phyloP scores from a whole-genome alignment of 2,797 vertebrate genomes.

The Poecilia gillii region DNA sequence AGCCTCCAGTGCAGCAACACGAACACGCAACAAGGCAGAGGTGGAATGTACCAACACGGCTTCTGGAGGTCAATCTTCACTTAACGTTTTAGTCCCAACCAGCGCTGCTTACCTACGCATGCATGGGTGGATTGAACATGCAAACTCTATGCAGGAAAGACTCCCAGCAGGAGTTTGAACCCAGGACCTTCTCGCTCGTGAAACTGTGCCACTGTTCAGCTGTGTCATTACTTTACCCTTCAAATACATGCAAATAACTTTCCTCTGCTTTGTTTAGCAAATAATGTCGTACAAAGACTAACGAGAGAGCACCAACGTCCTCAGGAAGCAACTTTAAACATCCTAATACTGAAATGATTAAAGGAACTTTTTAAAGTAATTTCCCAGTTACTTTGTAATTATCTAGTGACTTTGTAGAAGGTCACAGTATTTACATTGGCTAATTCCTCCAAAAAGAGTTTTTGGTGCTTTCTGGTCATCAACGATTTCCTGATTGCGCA shows the following conservation, averaged over 20 bases:
- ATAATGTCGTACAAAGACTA: not conserved
- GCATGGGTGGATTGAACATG: not conserved
- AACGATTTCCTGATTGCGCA: not conserved
- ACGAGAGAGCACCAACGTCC: not conserved
- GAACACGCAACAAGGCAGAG: not conserved
- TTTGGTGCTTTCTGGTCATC: not conserved
- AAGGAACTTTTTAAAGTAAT: not conserved
- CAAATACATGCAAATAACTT: slow-evolving; percentile 1
- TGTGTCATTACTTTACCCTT: not conserved
- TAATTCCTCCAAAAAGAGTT: not conserved
- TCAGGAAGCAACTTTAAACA: not conserved
- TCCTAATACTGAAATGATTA: not conserved
- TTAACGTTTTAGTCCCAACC: not conserved
- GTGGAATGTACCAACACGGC: not conserved
- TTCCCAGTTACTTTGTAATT: not conserved
- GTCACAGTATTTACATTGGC: not conserved
- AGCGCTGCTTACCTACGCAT: not conserved
- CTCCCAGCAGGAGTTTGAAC: not conserved
- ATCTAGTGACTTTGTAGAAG: not conserved
- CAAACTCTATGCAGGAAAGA: not conserved
- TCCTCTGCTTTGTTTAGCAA: not conserved
- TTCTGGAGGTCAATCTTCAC: not conserved
- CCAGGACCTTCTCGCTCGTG: not conserved
- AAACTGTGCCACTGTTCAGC: not conserved
- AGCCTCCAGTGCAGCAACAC: not conserved